A percentile compares a stretch with the other conserved stretches of the same genome.
phyloP scores from a whole-genome alignment of 2,888 invertebrate species.

The Pegoplata infirma region DNA sequence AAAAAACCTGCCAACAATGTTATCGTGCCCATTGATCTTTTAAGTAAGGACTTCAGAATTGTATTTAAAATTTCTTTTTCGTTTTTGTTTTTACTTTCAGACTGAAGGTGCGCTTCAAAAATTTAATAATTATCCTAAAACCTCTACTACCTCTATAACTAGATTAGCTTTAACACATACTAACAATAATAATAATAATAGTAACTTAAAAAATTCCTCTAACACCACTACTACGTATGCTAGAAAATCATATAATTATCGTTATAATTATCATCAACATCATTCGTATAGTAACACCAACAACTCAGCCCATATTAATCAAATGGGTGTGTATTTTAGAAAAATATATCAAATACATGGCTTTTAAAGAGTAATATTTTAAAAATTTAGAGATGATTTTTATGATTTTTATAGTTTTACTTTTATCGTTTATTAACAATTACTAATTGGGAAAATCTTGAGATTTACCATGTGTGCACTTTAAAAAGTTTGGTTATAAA shows the following conservation, averaged over 20 bases:
- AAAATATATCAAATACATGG: conserved; percentile 54
- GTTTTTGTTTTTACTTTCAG: conserved; percentile 75
- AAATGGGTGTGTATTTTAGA: conserved; percentile 80
- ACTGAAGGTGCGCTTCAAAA: conserved; percentile 78
- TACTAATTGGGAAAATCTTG: not conserved
- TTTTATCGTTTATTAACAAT: conserved; percentile 5
- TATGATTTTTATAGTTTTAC: conserved; percentile 8
- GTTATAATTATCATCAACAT: conserved; percentile 57
- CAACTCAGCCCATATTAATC: conserved; percentile 63
- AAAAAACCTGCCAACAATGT: not conserved
- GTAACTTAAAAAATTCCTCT: conserved; percentile 42
- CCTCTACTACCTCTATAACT: conserved; percentile 63
- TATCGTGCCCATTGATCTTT: no score
- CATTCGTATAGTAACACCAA: conserved; percentile 49
- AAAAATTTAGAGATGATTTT: conserved; percentile 17
- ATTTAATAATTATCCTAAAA: conserved; percentile 52
- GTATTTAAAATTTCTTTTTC: no score
- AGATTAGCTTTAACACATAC: conserved; percentile 68
- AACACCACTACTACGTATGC: conserved; percentile 79
- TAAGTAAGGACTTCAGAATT: no score
- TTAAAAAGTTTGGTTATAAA: not conserved
- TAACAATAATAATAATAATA: conserved; percentile 60
- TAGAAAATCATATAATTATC: conserved; percentile 86
- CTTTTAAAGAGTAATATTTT: conserved; percentile 51
- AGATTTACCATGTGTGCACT: not conserved